Percentiles rank a stretch among this genome's conserved stretches.
Conservation (phyloP, 2,113 vertebrate genomes). For the Glareola pratincola region DNA sequence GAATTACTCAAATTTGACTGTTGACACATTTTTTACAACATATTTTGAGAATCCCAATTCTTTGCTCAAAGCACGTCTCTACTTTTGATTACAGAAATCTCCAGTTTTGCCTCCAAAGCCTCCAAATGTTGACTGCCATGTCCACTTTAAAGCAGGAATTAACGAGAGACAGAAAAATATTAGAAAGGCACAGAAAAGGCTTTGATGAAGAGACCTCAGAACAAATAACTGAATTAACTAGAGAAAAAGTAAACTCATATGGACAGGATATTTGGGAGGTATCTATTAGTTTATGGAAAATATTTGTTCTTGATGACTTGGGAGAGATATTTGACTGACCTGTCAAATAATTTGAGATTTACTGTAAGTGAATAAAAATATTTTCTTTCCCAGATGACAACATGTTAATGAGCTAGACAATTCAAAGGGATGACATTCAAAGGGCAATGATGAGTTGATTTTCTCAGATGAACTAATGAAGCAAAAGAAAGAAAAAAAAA, state of each 20-base stretch:
- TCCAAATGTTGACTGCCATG: not conserved
- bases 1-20: not conserved
- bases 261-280: not conserved
- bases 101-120: not conserved
- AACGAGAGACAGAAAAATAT: not conserved
- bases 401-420: conserved; percentile 15
- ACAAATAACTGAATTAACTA: not conserved
- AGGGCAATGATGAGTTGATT: not conserved
- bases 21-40: not conserved
- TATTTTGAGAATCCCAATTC: not conserved
- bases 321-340: not conserved
- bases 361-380: not conserved
- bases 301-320: not conserved
- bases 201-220: not conserved
- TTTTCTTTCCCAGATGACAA: not conserved
- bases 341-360: not conserved
- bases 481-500: not conserved
- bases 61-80: not conserved
- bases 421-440: not conserved
- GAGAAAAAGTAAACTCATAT: not conserved
- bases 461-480: conserved; percentile 4
- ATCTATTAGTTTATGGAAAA: not conserved
- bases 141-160: not conserved
- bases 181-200: not conserved
- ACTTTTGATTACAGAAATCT: not conserved